A percentile compares a stretch with the other conserved stretches of the same genome.
These are phyloP conservation scores for Hypocryptadius cinnamomeus DNA, from an alignment of 2,113 vertebrate species.

Conservation along the genomic window DNA sequence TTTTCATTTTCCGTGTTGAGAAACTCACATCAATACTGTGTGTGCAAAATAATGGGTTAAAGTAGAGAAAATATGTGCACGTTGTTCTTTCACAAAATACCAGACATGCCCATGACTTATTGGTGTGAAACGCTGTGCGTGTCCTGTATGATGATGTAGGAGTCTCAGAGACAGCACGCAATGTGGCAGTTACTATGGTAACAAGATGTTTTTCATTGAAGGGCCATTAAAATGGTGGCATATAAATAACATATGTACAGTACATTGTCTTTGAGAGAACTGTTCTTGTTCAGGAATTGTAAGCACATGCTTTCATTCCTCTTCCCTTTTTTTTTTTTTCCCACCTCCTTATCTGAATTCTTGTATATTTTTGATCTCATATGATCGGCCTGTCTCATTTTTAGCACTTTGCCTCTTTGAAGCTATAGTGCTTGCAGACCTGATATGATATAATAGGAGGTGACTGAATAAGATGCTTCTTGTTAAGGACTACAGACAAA, in stretches of 20 bases:
- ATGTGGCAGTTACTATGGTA: constrained; percentile 66
- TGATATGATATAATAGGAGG: constrained; percentile 1
- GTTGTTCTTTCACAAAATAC: constrained; percentile 46
- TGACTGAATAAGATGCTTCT: neutral
- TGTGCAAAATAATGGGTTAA: neutral
- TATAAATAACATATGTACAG: constrained; percentile 74
- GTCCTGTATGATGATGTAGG: constrained; percentile 54
- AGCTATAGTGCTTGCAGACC: constrained; percentile 25
- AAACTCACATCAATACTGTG: neutral
- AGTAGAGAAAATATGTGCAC: neutral
- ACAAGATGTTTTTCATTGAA: constrained; percentile 74
- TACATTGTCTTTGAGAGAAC: constrained; percentile 59
- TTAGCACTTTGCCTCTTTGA: constrained; percentile 51
- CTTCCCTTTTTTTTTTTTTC: neutral
- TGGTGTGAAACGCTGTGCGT: constrained; percentile 42
- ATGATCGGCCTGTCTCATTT: constrained; percentile 35
- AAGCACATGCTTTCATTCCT: constrained; percentile 53
- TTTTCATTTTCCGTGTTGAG: neutral
- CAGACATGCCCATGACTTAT: constrained; percentile 49
- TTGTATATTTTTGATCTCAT: constrained; percentile 54
- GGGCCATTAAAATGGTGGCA: constrained; percentile 64
- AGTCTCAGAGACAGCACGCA: constrained; percentile 52
- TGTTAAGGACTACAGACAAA: constrained; percentile 29
- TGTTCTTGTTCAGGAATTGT: constrained; percentile 48
- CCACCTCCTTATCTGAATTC: neutral